These are phyloP conservation scores for Theocolax elegans DNA, from an alignment of 1,140 invertebrate genomes.

Conservation along the genomic window DNA sequence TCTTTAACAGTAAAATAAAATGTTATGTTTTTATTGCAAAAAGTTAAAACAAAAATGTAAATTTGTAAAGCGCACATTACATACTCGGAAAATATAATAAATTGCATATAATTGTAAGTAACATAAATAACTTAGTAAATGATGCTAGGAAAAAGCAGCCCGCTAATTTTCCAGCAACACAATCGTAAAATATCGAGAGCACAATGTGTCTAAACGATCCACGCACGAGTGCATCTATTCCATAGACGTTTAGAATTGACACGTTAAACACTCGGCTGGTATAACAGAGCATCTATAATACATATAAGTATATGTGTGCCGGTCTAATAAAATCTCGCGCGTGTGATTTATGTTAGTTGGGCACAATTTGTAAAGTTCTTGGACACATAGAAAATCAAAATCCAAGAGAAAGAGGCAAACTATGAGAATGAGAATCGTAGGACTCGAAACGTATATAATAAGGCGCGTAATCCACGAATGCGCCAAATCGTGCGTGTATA, in stretches of 20 bases:
- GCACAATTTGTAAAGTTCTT: constrained; percentile 16
- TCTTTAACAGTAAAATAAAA: too few species aligned
- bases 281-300: background rate
- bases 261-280: constrained; percentile 4
- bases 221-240: background rate
- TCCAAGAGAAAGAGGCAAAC: background rate
- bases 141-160: too few species aligned
- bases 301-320: too few species aligned
- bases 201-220: background rate
- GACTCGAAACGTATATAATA: background rate
- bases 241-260: background rate
- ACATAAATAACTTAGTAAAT: too few species aligned
- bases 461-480: constrained; percentile 30
- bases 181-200: too few species aligned
- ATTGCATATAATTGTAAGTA: too few species aligned
- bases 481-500: constrained; percentile 15
- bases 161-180: too few species aligned
- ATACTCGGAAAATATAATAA: too few species aligned
- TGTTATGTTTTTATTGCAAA: too few species aligned
- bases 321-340: background rate
- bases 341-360: constrained; percentile 7
- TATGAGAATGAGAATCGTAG: background rate
- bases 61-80: too few species aligned
- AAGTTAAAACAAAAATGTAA: too few species aligned
- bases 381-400: background rate